phyloP scores from a whole-genome alignment of 2,888 invertebrate genomes.

The Apodemia duryi region DNA sequence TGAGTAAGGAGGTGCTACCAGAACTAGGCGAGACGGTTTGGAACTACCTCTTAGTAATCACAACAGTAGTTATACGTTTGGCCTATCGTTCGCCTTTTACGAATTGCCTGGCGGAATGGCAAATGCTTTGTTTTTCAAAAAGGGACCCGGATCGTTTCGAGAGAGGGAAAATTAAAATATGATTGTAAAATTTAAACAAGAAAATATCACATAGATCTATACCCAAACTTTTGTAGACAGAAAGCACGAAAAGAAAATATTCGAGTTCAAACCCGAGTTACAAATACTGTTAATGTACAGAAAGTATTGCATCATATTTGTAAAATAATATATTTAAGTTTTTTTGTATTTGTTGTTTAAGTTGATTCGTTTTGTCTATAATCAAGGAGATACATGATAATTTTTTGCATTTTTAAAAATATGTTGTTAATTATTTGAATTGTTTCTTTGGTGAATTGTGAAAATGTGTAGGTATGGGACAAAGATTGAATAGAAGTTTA shows the following conservation, averaged over 20 bases:
- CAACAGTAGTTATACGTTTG: no score
- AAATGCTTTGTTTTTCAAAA: no score
- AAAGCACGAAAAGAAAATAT: no score
- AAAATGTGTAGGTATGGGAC: background rate
- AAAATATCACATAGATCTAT: no score
- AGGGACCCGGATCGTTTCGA: background rate
- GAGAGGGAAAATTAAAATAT: background rate
- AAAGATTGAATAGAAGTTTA: slow-evolving; percentile 46
- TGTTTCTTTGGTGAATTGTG: slow-evolving; percentile 2
- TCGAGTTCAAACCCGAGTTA: background rate
- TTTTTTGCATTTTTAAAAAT: slow-evolving; percentile 4
- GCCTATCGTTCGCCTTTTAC: no score
- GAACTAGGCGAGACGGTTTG: no score
- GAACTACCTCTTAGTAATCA: no score
- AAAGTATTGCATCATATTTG: slow-evolving; percentile 4
- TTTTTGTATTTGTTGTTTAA: background rate
- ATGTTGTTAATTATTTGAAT: slow-evolving; percentile 10
- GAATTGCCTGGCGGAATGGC: no score
- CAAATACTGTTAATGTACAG: background rate
- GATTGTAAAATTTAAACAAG: no score
- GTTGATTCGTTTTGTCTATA: background rate
- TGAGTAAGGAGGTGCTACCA: no score
- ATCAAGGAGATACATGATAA: background rate
- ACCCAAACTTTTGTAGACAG: no score
- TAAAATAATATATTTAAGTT: slow-evolving; percentile 1